phyloP scores from a whole-genome alignment of 2,113 vertebrate species.

The Opisthocomus hoazin region DNA sequence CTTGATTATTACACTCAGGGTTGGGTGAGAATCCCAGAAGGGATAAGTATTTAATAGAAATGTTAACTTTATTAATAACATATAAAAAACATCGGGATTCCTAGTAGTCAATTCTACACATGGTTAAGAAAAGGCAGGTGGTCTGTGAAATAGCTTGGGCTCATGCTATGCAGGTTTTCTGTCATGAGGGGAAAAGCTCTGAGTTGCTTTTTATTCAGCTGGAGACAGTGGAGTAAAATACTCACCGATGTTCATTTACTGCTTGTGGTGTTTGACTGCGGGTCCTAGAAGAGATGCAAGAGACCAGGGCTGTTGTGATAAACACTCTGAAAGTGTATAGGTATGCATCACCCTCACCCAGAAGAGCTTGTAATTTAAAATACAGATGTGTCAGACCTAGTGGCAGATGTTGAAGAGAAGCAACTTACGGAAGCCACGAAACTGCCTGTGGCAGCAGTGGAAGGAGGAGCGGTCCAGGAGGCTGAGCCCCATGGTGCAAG shows the following conservation, averaged over 20 bases:
- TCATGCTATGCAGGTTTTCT: background rate
- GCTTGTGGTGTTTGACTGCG: background rate
- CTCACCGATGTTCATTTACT: background rate
- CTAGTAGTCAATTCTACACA: background rate
- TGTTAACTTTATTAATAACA: slow-evolving; percentile 24
- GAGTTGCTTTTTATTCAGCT: background rate
- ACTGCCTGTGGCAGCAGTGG: background rate
- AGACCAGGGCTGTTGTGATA: background rate
- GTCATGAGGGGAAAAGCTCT: background rate
- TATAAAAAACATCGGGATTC: background rate
- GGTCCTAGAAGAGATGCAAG: background rate
- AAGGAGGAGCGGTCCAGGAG: background rate
- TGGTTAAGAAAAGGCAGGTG: slow-evolving; percentile 6
- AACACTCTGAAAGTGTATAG: background rate
- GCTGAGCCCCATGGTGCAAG: background rate
- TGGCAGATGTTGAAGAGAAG: background rate
- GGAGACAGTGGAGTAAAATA: background rate
- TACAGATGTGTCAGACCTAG: background rate
- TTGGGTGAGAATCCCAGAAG: background rate
- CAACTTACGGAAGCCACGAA: background rate
- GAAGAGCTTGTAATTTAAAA: background rate
- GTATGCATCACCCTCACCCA: background rate
- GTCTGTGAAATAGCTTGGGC: background rate
- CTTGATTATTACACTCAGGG: background rate
- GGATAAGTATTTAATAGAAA: background rate